Conservation (phyloP, 2,797 vertebrate species). For the Chloroceryle amazona region DNA sequence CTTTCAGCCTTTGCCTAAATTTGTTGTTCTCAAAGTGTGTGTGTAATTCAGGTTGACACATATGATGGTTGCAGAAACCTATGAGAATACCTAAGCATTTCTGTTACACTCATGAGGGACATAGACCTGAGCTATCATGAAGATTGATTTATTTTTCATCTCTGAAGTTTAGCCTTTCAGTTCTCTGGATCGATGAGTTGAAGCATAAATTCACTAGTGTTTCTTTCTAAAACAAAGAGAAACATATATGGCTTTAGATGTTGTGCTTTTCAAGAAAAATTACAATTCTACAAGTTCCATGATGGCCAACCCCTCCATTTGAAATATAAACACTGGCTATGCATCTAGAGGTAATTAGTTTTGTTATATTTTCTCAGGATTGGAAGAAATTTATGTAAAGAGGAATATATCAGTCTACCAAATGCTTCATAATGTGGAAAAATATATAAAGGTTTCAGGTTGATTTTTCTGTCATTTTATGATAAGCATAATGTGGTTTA, state of each 20-base stretch:
- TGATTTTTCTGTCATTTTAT: background rate
- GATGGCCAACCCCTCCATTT: background rate
- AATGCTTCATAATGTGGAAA: background rate
- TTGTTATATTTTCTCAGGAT: background rate
- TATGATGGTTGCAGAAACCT: background rate
- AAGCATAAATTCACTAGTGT: background rate
- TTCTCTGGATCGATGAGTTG: background rate
- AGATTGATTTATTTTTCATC: constrained; percentile 35
- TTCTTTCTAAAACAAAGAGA: background rate
- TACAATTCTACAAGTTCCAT: background rate
- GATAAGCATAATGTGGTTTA: background rate
- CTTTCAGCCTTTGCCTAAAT: background rate
- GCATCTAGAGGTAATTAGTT: background rate
- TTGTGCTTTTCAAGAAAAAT: background rate
- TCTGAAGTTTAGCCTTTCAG: background rate
- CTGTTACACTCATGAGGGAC: background rate
- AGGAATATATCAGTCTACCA: background rate
- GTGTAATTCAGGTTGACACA: background rate
- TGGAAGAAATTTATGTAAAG: background rate
- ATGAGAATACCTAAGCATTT: background rate
- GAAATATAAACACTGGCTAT: background rate
- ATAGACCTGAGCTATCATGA: background rate
- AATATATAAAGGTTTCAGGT: background rate
- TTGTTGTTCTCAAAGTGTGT: background rate
- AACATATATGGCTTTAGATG: background rate